These are phyloP conservation scores for Diogma glabrata DNA, from an alignment of 2,888 invertebrate genomes.

Conservation along the genomic window DNA sequence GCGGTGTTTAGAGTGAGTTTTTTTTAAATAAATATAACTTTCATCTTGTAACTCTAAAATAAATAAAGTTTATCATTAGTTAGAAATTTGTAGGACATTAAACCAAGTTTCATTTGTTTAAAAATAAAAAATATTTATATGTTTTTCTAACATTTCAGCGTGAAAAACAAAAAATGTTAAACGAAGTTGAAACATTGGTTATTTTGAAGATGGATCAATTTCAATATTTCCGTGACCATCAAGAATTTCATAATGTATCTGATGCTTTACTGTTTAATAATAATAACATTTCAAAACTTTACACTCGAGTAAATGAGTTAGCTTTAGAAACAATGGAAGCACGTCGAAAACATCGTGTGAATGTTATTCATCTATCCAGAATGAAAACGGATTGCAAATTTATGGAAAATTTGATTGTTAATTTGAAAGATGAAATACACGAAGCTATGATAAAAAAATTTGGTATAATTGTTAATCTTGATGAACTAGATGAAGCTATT, in stretches of 20 bases:
- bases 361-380: constrained; percentile 53
- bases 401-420: constrained; percentile 48
- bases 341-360: constrained; percentile 45
- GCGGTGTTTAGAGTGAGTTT: constrained; percentile 49
- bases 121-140: no score
- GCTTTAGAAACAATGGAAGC: constrained; percentile 53
- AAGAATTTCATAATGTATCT: constrained; percentile 36
- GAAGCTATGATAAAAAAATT: constrained; percentile 45
- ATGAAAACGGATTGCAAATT: constrained; percentile 57
- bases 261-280: constrained; percentile 53
- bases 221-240: constrained; percentile 41
- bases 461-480: constrained; percentile 41
- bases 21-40: no score
- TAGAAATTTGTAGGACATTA: no score
- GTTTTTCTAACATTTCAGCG: no score
- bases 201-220: constrained; percentile 59
- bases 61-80: no score
- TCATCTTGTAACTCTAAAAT: no score
- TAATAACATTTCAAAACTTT: constrained; percentile 42
- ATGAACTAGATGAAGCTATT: constrained; percentile 44
- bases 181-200: constrained; percentile 60
- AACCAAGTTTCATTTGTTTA: no score
- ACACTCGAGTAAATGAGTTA: constrained; percentile 50
- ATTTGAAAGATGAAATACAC: constrained; percentile 42
- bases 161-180: constrained; percentile 64